Base-by-base conservation (phyloP, 2,888 invertebrate genomes). In the Drosophila anomelani region DNA sequence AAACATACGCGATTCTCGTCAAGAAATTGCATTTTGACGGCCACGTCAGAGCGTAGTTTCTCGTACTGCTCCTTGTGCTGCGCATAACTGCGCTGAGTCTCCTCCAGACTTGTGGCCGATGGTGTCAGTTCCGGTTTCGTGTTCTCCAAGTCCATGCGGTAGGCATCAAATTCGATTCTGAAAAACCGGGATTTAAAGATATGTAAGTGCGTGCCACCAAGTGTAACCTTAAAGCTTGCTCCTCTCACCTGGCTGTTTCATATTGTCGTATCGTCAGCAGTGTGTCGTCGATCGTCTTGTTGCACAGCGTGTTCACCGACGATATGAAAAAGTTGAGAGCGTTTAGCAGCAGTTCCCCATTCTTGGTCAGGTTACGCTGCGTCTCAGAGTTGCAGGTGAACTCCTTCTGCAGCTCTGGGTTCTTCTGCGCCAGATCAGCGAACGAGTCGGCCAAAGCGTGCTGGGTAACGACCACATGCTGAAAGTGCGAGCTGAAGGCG, bases 241-340 rank as follows among this genome's bases (percentile, higher is more conserved):
- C 15, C 51, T 56, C 70, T 26, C 4, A 94, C 94, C 94, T 93
- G 60, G 95, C 94, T 1, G 94, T 94, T 85, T 95, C 95, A 84
- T 94, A 95, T 90, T 94, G 94, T 41, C 94, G 92, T 80, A 94
- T 93, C 66, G 94, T 94, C 89, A 97, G 96, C 79, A 95, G 90
- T 38, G 95, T 99, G 93, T 99, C 99, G 92, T 99, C 98, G 92
- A 99, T 99, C 47, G 99, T 99, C 94, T 98, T 98, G 93, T 98
- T 96, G 93, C 98, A 97, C 88, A 99, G 94, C 20, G 99, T 99
- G 93, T 97, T 96, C 60, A 99, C 96, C 34, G 98, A 97, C 56
- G 97, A 98, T 90, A 97, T 97, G 94, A 99, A 99, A 94, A 98
- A 98, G 92, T 98, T 98, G 87, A 99, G 94, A 78, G 99, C 98